phyloP scores from a whole-genome alignment of 2,888 invertebrate genomes.

The Pediacus dermestoides region DNA sequence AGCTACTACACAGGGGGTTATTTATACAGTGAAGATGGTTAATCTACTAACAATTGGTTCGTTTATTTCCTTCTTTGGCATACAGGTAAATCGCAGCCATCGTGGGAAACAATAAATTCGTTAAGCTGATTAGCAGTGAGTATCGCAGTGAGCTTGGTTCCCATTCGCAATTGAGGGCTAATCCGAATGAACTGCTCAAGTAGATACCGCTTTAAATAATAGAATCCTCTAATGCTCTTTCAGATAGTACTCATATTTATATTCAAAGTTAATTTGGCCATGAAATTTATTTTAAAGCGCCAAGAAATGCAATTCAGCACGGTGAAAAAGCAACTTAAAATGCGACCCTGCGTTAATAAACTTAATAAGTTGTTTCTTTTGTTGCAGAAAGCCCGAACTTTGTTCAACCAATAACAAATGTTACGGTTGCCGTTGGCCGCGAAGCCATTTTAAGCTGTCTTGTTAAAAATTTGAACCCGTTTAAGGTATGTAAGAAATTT shows the following conservation, averaged over 20 bases:
- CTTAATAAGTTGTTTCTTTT: conserved; percentile 16
- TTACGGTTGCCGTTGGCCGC: conserved; percentile 78
- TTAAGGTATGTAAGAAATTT: conserved; percentile 74
- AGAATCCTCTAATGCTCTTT: conserved; percentile 32
- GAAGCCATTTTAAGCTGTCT: conserved; percentile 79
- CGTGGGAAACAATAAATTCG: conserved; percentile 40
- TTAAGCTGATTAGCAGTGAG: conserved; percentile 38
- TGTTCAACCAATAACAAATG: conserved; percentile 76
- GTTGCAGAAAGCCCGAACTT: conserved; percentile 75
- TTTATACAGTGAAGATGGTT: conserved; percentile 4
- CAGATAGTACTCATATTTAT: conserved; percentile 33
- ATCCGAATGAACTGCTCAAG: conserved; percentile 39
- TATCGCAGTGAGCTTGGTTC: conserved; percentile 26
- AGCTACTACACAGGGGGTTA: conserved; percentile 2
- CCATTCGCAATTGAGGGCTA: conserved; percentile 36
- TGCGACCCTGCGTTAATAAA: too few species aligned
- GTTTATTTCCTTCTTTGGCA: conserved; percentile 6
- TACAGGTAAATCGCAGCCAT: conserved; percentile 28
- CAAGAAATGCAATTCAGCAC: not conserved
- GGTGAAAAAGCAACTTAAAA: too few species aligned
- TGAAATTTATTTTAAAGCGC: conserved; percentile 27
- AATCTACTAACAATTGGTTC: conserved; percentile 5
- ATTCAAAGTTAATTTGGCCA: conserved; percentile 38
- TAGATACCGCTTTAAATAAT: conserved; percentile 39
- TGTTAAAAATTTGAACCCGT: conserved; percentile 77